phyloP scores from a whole-genome alignment of 2,888 invertebrate genomes.

The Luffia ferchaultella region DNA sequence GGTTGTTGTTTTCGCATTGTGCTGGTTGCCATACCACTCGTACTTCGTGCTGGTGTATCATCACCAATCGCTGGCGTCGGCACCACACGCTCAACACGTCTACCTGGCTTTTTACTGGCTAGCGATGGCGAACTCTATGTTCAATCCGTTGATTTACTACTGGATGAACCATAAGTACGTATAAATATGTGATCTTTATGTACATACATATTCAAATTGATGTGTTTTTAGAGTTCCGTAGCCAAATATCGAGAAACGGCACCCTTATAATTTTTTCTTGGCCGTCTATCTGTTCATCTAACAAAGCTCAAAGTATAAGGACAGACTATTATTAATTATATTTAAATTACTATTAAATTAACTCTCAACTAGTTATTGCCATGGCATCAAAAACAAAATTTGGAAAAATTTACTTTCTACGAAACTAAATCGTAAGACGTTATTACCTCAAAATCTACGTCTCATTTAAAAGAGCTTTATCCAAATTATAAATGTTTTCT shows the following conservation, averaged over 20 bases:
- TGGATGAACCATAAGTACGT: conserved; percentile 89
- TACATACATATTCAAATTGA: background rate
- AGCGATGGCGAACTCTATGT: conserved; percentile 93
- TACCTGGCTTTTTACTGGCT: conserved; percentile 88
- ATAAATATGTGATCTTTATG: conserved; percentile 3
- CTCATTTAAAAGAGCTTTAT: too few species aligned
- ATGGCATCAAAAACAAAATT: too few species aligned
- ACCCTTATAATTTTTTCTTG: too few species aligned
- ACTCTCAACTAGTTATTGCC: too few species aligned
- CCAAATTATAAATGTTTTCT: too few species aligned
- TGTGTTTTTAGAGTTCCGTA: too few species aligned
- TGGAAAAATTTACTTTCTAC: too few species aligned
- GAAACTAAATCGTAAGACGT: too few species aligned
- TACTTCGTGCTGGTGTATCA: conserved; percentile 80
- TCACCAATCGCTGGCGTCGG: conserved; percentile 69
- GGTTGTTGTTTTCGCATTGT: conserved; percentile 83
- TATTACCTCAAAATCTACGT: too few species aligned
- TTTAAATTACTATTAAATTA: too few species aligned
- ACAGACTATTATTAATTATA: too few species aligned
- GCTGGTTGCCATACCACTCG: conserved; percentile 89
- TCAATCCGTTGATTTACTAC: conserved; percentile 90
- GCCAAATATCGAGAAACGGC: too few species aligned
- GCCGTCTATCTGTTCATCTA: background rate
- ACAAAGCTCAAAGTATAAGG: conserved; percentile 1
- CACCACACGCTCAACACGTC: conserved; percentile 80